Evolutionary conservation across 2,113 vertebrate species (phyloP).

Genomic region (Plectropomus leopardus): DNA sequence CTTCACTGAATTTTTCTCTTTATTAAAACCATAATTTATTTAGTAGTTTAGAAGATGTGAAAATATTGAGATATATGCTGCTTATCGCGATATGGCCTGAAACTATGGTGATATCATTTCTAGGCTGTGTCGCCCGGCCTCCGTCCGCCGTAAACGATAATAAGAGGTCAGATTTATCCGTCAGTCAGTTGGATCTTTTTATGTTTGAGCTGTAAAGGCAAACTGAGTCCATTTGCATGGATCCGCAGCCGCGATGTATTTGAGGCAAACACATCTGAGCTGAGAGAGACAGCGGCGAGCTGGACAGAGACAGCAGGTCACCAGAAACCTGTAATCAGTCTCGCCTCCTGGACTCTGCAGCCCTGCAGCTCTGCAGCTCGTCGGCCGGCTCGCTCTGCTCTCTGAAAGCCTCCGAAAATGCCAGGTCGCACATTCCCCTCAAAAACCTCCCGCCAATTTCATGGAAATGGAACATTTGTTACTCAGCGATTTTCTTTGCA

Average conservation of each 20-base stretch:
- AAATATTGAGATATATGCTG: too few species aligned
- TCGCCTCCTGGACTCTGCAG: slow-evolving; percentile 15
- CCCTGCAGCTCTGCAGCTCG: slow-evolving; percentile 15
- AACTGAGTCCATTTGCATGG: neutral
- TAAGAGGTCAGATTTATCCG: neutral
- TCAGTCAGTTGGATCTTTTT: neutral
- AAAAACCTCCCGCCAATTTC: neutral
- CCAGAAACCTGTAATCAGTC: slow-evolving; percentile 35
- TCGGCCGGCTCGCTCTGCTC: too few species aligned
- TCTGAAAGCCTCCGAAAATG: slow-evolving; percentile 39
- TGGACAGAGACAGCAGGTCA: neutral
- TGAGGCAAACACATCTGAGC: neutral
- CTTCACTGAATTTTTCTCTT: too few species aligned
- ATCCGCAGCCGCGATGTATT: neutral
- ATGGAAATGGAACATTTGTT: neutral
- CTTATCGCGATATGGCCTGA: too few species aligned
- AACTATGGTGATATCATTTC: too few species aligned
- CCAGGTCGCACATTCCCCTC: slow-evolving; percentile 28
- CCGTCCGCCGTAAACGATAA: neutral
- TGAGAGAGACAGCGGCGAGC: neutral
- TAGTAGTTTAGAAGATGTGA: too few species aligned
- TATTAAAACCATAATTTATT: too few species aligned
- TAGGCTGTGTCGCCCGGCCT: too few species aligned
- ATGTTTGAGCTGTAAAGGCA: neutral
- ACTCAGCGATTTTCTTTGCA: neutral